Evolutionary conservation across 2,113 vertebrate genomes (phyloP), one percentile per base, ranked within the genome.

Genomic region (Xenus cinereus): DNA sequence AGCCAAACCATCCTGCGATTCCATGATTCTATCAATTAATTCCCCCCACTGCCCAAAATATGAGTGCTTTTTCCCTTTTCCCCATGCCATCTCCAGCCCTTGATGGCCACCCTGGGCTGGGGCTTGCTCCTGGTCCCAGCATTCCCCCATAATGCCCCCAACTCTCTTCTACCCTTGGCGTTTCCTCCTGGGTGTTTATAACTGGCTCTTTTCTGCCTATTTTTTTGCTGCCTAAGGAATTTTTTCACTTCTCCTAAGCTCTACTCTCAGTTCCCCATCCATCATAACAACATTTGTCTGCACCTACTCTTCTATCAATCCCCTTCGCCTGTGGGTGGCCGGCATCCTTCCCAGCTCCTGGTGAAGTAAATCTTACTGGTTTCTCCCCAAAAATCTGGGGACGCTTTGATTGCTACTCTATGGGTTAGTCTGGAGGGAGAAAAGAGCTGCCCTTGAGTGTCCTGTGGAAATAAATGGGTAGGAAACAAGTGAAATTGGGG

Each of bases 221-320:
- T 13, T 89, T 51, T 51, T 43, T 72, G 81, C 84, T 94, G 84
- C 12, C 57, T 64, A 10, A 59, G 78, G 90, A 78, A 50, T 11
- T 79, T 64, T 78, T 56, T 43, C 17, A 74, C 90, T 87, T 95
- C 96, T 88, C 59, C 73, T 68, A 14, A 21, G 14, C 77, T 78
- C 32, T 32, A 0, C 74, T 91, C 63, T 91, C 92, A 41, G 68
- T 94, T 96, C 95, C 89, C n/a, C 14, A 2, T 78, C 89, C n/a
- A 4, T 30, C 2, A 9, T 3, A 27, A 50, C 41, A 41, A 50
- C 27, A 5, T 74, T 87, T 89, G 68, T 39, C 56, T 51, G 15
- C 62, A 50, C 46, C n/a, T 84, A 35, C 69, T 17, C 84, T 35
- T 57, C 2, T 0, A 9, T 33, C 23, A 6, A 14, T 32, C 19